Percentiles rank a stretch among this genome's conserved stretches.
These are phyloP conservation scores for Oreochromis grahami DNA, from an alignment of 2,797 vertebrate genomes.

Conservation along the genomic window DNA sequence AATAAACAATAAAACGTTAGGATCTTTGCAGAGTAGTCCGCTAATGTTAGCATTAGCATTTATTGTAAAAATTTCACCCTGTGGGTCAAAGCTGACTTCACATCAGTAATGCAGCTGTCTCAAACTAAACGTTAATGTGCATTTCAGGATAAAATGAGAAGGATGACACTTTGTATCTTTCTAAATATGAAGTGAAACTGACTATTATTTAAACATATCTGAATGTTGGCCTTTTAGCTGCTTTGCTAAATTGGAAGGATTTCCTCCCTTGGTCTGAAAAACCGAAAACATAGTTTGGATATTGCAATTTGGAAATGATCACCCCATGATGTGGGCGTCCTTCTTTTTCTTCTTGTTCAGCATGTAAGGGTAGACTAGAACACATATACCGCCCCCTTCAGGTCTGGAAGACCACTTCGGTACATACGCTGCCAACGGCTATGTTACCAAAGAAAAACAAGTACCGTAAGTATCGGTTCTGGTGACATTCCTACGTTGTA, in stretches of 20 bases:
- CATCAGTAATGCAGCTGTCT: not conserved
- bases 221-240: not conserved
- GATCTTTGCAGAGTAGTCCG: accelerated
- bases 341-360: not conserved
- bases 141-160: not conserved
- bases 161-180: not conserved
- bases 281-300: not conserved
- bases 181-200: not conserved
- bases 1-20: not conserved
- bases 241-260: not conserved
- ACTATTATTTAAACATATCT: not conserved
- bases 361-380: not conserved
- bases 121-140: not conserved
- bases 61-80: accelerated
- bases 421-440: accelerated
- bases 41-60: not conserved
- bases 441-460: not conserved
- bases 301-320: not conserved
- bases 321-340: accelerated
- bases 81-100: not conserved
- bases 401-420: not conserved
- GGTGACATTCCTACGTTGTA: not conserved
- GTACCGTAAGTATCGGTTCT: not conserved
- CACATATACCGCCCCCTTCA: not conserved
- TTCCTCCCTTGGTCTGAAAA: not conserved